Evolutionary conservation across 2,888 invertebrate species (phyloP).

Genomic region (Brassicogethes aeneus): DNA sequence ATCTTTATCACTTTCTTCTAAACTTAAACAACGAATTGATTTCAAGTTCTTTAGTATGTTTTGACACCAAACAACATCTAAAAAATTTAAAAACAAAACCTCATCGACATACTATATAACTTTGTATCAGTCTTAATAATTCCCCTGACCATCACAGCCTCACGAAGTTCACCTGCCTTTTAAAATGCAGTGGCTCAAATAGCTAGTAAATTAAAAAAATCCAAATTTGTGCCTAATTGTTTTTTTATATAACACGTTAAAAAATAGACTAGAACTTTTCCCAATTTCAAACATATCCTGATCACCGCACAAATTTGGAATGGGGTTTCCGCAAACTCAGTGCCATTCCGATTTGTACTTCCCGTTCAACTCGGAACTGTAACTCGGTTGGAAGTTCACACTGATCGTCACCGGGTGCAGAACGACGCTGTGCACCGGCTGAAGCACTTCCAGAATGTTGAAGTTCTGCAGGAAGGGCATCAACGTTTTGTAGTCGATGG

Average conservation of each 20-base stretch:
- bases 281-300: too few relatives aligned
- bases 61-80: slow-evolving; percentile 1
- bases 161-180: slow-evolving; percentile 9
- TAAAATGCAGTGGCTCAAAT: neutral
- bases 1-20: neutral
- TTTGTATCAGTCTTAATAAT: slow-evolving; percentile 29
- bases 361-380: slow-evolving; percentile 11
- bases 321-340: too few relatives aligned
- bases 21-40: neutral
- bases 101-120: slow-evolving; percentile 19
- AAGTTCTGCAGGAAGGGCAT: slow-evolving; percentile 58
- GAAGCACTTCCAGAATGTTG: slow-evolving; percentile 50
- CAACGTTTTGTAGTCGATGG: slow-evolving; percentile 65
- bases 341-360: slow-evolving; percentile 24
- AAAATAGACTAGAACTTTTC: too few relatives aligned
- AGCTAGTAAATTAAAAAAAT: slow-evolving; percentile 4
- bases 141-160: slow-evolving; percentile 35
- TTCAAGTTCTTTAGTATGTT: neutral
- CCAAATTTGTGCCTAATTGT: too few relatives aligned
- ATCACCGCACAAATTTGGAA: too few relatives aligned
- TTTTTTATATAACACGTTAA: too few relatives aligned
- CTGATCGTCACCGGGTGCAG: slow-evolving; percentile 84
- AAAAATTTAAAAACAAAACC: slow-evolving; percentile 17
- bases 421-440: slow-evolving; percentile 49
- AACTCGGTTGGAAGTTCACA: slow-evolving; percentile 58